A percentile compares a stretch with the other conserved stretches of the same genome.
Evolutionary conservation across 2,888 invertebrate genomes (phyloP).

Genomic region (Microplitis manilae): DNA sequence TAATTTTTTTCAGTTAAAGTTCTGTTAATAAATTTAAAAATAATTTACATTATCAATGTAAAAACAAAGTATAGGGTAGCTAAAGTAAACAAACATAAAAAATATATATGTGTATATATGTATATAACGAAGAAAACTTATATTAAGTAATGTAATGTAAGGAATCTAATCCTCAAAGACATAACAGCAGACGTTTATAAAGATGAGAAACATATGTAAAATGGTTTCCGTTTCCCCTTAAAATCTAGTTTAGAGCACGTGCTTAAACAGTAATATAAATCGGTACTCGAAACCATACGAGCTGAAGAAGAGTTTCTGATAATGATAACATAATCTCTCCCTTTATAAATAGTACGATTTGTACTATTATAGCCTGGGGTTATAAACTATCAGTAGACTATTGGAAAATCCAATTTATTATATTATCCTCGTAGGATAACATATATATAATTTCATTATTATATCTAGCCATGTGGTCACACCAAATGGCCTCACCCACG

Average conservation of each 20-base stretch:
- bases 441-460: not conserved
- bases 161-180: constrained; percentile 27
- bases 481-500: not conserved
- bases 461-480: not conserved
- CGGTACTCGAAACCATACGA: constrained; percentile 21
- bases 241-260: constrained; percentile 39
- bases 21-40: not conserved
- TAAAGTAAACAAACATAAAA: not conserved
- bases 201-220: constrained; percentile 53
- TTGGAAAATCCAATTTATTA: not conserved
- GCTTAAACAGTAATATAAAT: constrained; percentile 20
- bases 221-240: constrained; percentile 46
- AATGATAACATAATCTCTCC: not conserved
- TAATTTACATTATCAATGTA: not conserved
- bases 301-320: not conserved
- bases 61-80: not conserved
- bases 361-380: no score
- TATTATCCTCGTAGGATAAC: not conserved
- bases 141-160: constrained; percentile 6
- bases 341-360: not conserved
- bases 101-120: not conserved
- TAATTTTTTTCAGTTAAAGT: not conserved
- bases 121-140: not conserved
- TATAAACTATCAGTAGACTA: not conserved
- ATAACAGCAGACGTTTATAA: constrained; percentile 21